These are phyloP conservation scores for Gymnothorax javanicus DNA, from an alignment of 2,797 vertebrate genomes.

Conservation along the genomic window DNA sequence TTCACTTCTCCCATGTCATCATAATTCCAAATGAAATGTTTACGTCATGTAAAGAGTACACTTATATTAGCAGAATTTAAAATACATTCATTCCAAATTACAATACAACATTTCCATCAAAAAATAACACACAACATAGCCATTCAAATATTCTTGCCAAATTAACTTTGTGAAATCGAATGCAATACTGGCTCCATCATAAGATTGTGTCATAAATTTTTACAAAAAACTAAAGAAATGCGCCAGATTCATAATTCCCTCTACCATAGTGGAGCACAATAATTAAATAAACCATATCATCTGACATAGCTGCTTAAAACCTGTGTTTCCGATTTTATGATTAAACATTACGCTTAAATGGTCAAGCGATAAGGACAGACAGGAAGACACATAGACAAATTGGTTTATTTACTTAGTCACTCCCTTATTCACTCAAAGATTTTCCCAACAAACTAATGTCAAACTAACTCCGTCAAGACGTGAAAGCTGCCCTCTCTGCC, in stretches of 20 bases:
- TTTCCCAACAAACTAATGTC: slow-evolving; percentile 13
- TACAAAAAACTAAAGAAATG: neutral
- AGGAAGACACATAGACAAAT: neutral
- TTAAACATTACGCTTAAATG: neutral
- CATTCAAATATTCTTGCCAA: too few relatives aligned
- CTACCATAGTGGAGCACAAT: neutral
- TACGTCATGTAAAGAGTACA: too few relatives aligned
- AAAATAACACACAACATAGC: too few relatives aligned
- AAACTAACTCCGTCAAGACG: slow-evolving; percentile 10
- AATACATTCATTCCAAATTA: too few relatives aligned
- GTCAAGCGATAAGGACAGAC: neutral
- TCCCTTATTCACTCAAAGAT: neutral
- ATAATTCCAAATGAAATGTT: too few relatives aligned
- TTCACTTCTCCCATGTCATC: too few relatives aligned
- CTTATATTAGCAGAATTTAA: too few relatives aligned
- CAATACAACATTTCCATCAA: too few relatives aligned
- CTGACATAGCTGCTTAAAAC: neutral
- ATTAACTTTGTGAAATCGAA: neutral
- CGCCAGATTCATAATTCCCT: neutral
- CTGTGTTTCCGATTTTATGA: neutral
- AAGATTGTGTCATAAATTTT: neutral
- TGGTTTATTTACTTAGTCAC: neutral
- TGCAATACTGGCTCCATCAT: neutral
- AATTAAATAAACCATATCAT: neutral
- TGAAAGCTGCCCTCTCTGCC: slow-evolving; percentile 5